These are phyloP conservation scores for Panulirus ornatus DNA, from an alignment of 1,140 invertebrate genomes.

Conservation along the genomic window DNA sequence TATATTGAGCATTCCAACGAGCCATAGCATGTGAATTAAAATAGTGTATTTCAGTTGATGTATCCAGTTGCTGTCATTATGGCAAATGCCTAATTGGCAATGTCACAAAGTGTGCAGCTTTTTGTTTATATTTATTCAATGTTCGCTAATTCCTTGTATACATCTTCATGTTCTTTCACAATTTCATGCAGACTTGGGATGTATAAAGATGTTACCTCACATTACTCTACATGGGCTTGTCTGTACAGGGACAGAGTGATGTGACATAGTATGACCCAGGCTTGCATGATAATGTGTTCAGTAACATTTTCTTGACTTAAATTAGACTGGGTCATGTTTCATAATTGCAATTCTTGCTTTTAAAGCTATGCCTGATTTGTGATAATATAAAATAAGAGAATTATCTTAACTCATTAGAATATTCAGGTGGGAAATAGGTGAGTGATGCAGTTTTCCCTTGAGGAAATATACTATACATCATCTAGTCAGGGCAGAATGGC, in stretches of 20 bases:
- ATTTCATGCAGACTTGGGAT: slow-evolving; percentile 61
- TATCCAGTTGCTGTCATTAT: slow-evolving; percentile 54
- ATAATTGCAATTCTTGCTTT: slow-evolving; percentile 67
- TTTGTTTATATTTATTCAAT: slow-evolving; percentile 67
- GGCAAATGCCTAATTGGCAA: slow-evolving; percentile 46
- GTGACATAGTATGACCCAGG: slow-evolving; percentile 9
- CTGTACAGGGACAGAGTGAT: slow-evolving; percentile 25
- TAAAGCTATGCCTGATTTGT: slow-evolving; percentile 70
- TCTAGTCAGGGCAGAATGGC: slow-evolving; percentile 70
- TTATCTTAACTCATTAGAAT: slow-evolving; percentile 68
- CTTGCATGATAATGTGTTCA: slow-evolving; percentile 51
- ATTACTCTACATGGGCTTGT: slow-evolving; percentile 33
- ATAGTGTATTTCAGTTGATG: slow-evolving; percentile 54
- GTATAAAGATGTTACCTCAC: slow-evolving; percentile 48
- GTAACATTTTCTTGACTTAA: slow-evolving; percentile 37
- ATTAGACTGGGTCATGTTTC: slow-evolving; percentile 63
- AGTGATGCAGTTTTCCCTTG: slow-evolving; percentile 61
- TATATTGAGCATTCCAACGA: slow-evolving; percentile 69
- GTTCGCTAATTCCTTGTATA: slow-evolving; percentile 59
- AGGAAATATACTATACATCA: slow-evolving; percentile 67
- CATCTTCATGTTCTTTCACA: slow-evolving; percentile 63
- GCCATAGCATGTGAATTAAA: slow-evolving; percentile 61
- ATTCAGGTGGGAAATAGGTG: slow-evolving; percentile 64
- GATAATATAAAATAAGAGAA: slow-evolving; percentile 72
- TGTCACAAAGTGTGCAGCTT: slow-evolving; percentile 66